Evolutionary conservation across 1,140 invertebrate genomes (phyloP).

Genomic region (Lysiphlebus fabarum): DNA sequence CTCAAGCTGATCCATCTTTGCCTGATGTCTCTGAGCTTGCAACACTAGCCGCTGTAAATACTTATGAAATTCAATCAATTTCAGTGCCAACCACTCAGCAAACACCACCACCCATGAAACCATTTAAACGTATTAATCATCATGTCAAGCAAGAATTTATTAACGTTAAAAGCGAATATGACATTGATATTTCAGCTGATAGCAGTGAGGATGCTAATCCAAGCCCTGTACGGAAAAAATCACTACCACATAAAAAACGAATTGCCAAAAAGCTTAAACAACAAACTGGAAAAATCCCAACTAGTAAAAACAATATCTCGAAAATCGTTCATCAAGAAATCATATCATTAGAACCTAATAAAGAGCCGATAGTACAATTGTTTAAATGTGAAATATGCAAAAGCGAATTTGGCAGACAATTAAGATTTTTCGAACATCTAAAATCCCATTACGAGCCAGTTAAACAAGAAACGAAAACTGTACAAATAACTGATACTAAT

Average conservation of each 20-base stretch:
- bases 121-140: slow-evolving; percentile 42
- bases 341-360: slow-evolving; percentile 10
- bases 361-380: slow-evolving; percentile 23
- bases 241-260: slow-evolving; percentile 59
- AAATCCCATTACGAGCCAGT: slow-evolving; percentile 76
- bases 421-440: slow-evolving; percentile 77
- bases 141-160: slow-evolving; percentile 49
- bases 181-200: slow-evolving; percentile 45
- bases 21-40: slow-evolving; percentile 46
- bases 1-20: slow-evolving; percentile 40
- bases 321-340: slow-evolving; percentile 21
- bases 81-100: too few relatives aligned
- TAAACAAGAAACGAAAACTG: slow-evolving; percentile 50
- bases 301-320: slow-evolving; percentile 12
- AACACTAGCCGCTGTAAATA: slow-evolving; percentile 42
- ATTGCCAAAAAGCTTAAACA: slow-evolving; percentile 59
- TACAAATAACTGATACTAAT: slow-evolving; percentile 44
- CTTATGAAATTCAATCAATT: slow-evolving; percentile 49
- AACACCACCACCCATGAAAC: slow-evolving; percentile 32
- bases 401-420: slow-evolving; percentile 63
- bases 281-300: slow-evolving; percentile 42
- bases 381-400: slow-evolving; percentile 70
- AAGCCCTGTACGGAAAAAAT: slow-evolving; percentile 48
- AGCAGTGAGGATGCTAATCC: slow-evolving; percentile 44
- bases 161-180: slow-evolving; percentile 49